A percentile compares a stretch with the other conserved stretches of the same genome.
Conservation (phyloP, 2,797 vertebrate genomes). For the Cryptoprocta ferox region DNA sequence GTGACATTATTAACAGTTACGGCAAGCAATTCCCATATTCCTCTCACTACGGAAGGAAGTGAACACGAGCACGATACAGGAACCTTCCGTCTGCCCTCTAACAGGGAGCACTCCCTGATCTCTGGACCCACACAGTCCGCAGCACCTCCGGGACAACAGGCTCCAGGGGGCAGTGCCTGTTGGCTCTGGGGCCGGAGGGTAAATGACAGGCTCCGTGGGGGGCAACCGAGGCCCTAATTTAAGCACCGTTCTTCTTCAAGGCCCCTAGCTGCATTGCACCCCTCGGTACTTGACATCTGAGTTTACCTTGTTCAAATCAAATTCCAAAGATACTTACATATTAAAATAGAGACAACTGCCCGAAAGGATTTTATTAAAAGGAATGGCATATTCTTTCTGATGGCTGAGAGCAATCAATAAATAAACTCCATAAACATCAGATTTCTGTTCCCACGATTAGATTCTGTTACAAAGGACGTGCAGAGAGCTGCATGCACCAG, state of each 20-base stretch:
- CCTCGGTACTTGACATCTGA: neutral
- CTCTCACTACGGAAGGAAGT: neutral
- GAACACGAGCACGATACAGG: neutral
- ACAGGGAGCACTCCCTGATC: neutral
- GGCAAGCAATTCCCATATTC: neutral
- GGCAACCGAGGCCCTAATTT: neutral
- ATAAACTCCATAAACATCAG: conserved; percentile 10
- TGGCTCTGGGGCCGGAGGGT: neutral
- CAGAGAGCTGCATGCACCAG: conserved; percentile 72
- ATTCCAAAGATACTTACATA: neutral
- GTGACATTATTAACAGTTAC: neutral
- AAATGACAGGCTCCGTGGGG: neutral
- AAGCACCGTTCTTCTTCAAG: neutral
- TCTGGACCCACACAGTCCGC: neutral
- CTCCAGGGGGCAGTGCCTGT: neutral
- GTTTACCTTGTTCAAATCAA: conserved; percentile 18
- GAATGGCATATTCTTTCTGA: conserved; percentile 1
- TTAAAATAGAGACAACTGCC: conserved; percentile 28
- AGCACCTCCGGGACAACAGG: neutral
- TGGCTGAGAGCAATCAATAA: conserved; percentile 36
- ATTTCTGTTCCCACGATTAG: conserved; percentile 68
- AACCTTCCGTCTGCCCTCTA: neutral
- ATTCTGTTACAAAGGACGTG: conserved; percentile 63
- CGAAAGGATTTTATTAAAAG: conserved; percentile 45
- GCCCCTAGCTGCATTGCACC: neutral